Conservation (phyloP, 2,113 vertebrate species). For the Pseudorectes ferrugineus region DNA sequence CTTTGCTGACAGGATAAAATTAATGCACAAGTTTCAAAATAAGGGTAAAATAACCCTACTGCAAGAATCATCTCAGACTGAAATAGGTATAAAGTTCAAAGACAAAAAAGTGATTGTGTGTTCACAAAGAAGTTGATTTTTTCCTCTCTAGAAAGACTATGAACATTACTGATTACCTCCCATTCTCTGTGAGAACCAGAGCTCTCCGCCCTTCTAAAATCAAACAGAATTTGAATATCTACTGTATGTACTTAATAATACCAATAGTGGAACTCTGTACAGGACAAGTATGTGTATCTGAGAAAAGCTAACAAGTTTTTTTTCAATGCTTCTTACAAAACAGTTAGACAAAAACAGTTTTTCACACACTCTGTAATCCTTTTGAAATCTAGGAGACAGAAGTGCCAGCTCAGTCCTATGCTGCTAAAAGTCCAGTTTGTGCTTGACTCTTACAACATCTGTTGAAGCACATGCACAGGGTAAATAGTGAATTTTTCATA, state of each 20-base stretch:
- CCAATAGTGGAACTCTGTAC: not conserved
- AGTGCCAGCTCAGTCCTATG: not conserved
- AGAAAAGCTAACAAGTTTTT: not conserved
- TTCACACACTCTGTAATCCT: not conserved
- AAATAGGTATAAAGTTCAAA: not conserved
- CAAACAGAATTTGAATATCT: not conserved
- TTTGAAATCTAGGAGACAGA: not conserved
- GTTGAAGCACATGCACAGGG: not conserved
- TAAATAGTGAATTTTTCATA: not conserved
- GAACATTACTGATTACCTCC: not conserved
- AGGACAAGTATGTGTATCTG: not conserved
- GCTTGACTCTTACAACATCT: not conserved
- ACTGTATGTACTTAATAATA: not conserved
- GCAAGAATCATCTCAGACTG: not conserved
- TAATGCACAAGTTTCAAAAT: not conserved
- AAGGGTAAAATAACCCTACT: not conserved
- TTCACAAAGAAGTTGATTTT: not conserved
- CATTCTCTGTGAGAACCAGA: not conserved
- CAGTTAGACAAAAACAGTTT: not conserved
- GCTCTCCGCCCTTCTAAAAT: not conserved
- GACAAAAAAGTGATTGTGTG: not conserved
- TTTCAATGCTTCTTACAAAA: not conserved
- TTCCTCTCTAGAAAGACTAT: not conserved
- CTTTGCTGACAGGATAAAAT: not conserved
- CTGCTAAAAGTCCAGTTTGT: not conserved